Conservation (phyloP, 2,888 invertebrate genomes). For the Pseudococcus viburni region DNA sequence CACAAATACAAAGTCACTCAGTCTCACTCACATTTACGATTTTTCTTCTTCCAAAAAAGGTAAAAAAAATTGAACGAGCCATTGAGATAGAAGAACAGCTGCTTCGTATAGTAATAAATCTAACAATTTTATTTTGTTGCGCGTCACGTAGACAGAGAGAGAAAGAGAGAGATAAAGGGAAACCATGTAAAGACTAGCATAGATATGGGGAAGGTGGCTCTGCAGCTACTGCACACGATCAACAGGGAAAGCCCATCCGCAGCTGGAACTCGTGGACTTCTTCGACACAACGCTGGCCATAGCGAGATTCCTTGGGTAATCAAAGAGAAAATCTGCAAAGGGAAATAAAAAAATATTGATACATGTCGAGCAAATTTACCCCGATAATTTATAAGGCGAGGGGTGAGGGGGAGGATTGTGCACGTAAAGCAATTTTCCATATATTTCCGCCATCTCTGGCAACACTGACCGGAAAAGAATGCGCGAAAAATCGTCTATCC, state of each 20-base stretch:
- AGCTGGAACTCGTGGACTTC: neutral
- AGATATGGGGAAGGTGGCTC: slow-evolving; percentile 1
- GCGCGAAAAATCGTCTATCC: neutral
- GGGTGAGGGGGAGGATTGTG: no score
- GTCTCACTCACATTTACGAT: neutral
- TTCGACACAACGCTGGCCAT: neutral
- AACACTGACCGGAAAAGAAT: neutral
- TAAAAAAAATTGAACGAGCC: neutral
- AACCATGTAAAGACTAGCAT: slow-evolving; percentile 41
- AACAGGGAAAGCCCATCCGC: neutral
- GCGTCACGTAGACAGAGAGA: neutral
- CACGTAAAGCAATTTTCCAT: no score
- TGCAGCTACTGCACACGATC: neutral
- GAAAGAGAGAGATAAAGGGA: neutral
- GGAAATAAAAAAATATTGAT: neutral
- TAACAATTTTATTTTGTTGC: neutral
- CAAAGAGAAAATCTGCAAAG: neutral
- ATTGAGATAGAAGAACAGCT: no score
- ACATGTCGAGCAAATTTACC: neutral
- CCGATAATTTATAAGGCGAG: neutral
- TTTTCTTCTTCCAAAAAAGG: neutral
- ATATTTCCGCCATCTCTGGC: neutral
- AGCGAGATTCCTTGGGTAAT: neutral
- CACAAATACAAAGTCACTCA: neutral
- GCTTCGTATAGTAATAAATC: neutral